Base-by-base conservation (phyloP, 2,113 vertebrate species). In the Chamaea fasciata region DNA sequence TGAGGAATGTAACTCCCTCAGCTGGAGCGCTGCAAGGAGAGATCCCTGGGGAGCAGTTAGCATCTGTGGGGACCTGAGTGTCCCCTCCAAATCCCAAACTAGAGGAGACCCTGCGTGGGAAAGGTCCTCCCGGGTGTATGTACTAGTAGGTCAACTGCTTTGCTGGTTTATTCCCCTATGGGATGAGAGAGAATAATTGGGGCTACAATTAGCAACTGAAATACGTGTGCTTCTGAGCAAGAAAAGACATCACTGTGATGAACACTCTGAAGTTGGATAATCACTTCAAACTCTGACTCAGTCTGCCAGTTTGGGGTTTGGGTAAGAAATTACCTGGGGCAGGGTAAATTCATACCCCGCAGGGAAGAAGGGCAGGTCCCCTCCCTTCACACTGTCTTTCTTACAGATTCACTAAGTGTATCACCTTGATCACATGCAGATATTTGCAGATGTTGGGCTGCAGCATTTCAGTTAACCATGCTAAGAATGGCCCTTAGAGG, bases 121-220 rank as follows among this genome's bases (percentile, higher is more conserved):
- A 94, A 91, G 90, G 84, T 84, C 53, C 86, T 71, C 91, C 73
- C 1, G 1, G 46, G 94, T 87, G 81, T 86, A 95, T 6, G n/a
- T 23, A 63, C 63, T 95, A 91, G 41, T 95, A 95, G 92, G 96
- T 95, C 95, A 93, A 65, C 90, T 83, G 83, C 91, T 89, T 70
- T 74, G 90, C 70, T 90, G 22, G 47, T 70, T 80, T 89, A 41
- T 76, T 92, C 47, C 73, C 86, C 57, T 68, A 44, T 52, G 76
- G 77, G 85, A 95, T 83, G 47, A 83, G 78, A 79, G 50, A 92
- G 63, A 67, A 94, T 96, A 96, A 96, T 90, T 96, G 85, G 92
- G 94, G 64, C 92, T 90, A 91, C 90, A 95, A 94, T 95, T 95
- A 96, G 90, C 71, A 77, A 76, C 81, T 81, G 90, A 86, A 89